Base-by-base conservation (phyloP, 2,113 vertebrate genomes). In the Trachemys scripta region DNA sequence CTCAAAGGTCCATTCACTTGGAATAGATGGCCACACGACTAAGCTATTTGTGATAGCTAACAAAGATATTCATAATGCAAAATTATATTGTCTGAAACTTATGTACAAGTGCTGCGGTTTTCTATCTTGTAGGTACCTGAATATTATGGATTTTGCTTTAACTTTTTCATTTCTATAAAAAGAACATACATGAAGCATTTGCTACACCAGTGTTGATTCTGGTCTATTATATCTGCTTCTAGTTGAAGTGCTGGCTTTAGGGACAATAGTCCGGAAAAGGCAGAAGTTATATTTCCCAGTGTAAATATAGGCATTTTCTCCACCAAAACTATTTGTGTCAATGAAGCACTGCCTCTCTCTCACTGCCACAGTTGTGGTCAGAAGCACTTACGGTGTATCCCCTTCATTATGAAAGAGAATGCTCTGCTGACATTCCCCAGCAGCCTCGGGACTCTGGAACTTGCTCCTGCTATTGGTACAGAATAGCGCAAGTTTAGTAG, bases 141-240 rank as follows among this genome's bases (percentile, higher is more conserved):
- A 49, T 49, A 29, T 47, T 38, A 31, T 29, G 27, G 16, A 31
- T 4, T 95, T 89, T 90, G 72, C 80, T 82, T 72, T 10, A 57
- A 90, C 49, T 24, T 84, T 91, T 96, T 82, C 13, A 49, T 89
- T 93, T 93, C 85, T 86, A 59, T 65, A 78, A 82, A 91, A 17
- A 4, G 89, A 65, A 84, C 51, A 59, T 25, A 92, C 45, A 9
- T 80, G 90, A 13, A 31, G 57, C 29, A 62, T 62, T 13, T 62
- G 57, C 29, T 57, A 27, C 80, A 92, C 19, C 24, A 75, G n/a
- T 54, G 76, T 17, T 76, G 80, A 94, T 80, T 89, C 24, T 76
- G 89, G 17, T 53, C 76, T 94, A 91, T 94, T 72, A 49, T 45
- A 29, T 62, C 27, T 92, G 10, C 25, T 53, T 19, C 24, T 38